Evolutionary conservation across 2,113 vertebrate species (phyloP).

Genomic region (Gobio gobio): DNA sequence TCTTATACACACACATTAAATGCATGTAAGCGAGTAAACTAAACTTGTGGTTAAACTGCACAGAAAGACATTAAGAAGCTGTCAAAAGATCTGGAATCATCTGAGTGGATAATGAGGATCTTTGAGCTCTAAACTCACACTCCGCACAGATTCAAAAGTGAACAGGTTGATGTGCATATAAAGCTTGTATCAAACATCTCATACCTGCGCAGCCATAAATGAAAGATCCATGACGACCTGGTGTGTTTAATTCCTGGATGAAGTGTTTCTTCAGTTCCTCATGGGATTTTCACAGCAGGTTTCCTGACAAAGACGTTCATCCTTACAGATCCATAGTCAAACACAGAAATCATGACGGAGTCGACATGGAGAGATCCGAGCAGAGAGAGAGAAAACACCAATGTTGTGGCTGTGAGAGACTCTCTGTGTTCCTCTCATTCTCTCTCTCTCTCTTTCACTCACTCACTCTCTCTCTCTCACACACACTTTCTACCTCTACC

Average conservation of each 20-base stretch:
- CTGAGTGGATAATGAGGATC: neutral
- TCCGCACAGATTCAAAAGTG: neutral
- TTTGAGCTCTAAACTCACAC: neutral
- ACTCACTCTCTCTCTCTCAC: neutral
- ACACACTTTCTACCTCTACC: neutral
- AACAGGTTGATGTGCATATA: neutral
- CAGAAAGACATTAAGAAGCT: neutral
- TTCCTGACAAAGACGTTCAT: neutral
- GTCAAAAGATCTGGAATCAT: neutral
- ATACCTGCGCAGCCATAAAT: constrained; percentile 96
- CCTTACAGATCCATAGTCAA: constrained; percentile 40
- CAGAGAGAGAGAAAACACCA: neutral
- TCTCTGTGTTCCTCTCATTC: neutral
- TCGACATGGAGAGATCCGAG: neutral
- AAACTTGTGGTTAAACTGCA: neutral
- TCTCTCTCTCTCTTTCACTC: constrained; percentile 36
- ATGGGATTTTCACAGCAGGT: neutral
- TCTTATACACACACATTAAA: no score
- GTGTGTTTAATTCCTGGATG: constrained; percentile 58
- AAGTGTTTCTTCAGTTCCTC: neutral
- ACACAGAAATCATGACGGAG: neutral
- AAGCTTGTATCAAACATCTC: neutral
- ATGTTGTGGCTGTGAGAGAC: neutral
- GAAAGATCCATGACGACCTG: constrained; percentile 89
- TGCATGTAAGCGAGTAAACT: neutral